Percentiles rank a stretch among this genome's conserved stretches.
Evolutionary conservation across 2,113 vertebrate genomes (phyloP).

Genomic region (Ictalurus furcatus): DNA sequence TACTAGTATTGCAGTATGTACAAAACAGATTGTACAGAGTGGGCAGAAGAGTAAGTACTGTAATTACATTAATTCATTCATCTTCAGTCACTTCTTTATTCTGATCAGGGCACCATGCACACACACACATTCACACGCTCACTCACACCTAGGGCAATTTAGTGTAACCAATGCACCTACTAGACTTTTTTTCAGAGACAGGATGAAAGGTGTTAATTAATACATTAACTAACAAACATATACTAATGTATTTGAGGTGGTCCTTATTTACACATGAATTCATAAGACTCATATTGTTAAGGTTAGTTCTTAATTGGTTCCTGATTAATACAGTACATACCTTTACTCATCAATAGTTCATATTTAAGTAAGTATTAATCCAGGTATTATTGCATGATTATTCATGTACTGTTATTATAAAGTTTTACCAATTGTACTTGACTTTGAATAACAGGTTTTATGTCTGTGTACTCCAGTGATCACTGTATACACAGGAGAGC

Average conservation of each 20-base stretch:
- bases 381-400: no score
- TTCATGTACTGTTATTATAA: no score
- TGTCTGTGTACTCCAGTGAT: background rate
- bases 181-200: background rate
- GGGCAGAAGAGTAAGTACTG: background rate
- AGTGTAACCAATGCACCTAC: background rate
- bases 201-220: background rate
- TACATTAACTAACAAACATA: no score
- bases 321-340: no score
- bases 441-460: no score
- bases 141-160: background rate
- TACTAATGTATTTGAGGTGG: no score
- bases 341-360: no score
- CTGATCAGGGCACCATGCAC: background rate
- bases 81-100: background rate
- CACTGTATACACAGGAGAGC: background rate
- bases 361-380: no score
- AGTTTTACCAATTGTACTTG: no score
- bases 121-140: background rate
- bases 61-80: background rate
- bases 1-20: background rate
- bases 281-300: no score
- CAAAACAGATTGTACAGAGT: background rate
- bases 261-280: no score
- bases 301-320: no score